Conservation (phyloP, 2,888 invertebrate species). For the Strigamia maritima region DNA sequence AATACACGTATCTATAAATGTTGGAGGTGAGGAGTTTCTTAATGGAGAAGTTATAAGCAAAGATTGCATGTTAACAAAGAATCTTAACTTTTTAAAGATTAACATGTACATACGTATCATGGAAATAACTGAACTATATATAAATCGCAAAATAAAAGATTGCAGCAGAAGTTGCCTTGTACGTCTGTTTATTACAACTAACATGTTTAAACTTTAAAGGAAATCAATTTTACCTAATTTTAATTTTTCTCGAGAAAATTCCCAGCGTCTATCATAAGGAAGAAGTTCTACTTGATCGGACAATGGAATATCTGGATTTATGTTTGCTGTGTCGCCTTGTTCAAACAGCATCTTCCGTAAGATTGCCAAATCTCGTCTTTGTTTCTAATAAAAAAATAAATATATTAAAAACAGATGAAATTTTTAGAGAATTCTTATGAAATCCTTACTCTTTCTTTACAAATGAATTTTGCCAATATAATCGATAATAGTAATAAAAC, state of each 20-base stretch:
- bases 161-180: too few relatives aligned
- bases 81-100: too few relatives aligned
- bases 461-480: conserved; percentile 42
- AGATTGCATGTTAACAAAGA: too few relatives aligned
- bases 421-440: too few relatives aligned
- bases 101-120: too few relatives aligned
- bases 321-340: conserved; percentile 70
- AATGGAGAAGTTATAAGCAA: too few relatives aligned
- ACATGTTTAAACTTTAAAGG: not conserved
- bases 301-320: conserved; percentile 83
- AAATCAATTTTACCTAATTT: conserved; percentile 63
- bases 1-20: too few relatives aligned
- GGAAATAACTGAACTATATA: too few relatives aligned
- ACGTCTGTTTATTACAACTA: too few relatives aligned
- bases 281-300: conserved; percentile 92
- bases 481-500: conserved; percentile 42
- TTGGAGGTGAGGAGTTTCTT: too few relatives aligned
- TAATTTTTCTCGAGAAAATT: conserved; percentile 82
- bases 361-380: conserved; percentile 41
- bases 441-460: conserved; percentile 43
- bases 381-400: conserved; percentile 40
- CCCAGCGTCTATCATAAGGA: conserved; percentile 82
- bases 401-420: too few relatives aligned
- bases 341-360: conserved; percentile 61
- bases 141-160: not conserved